These are phyloP conservation scores for Cetonia aurata DNA, from an alignment of 2,888 invertebrate genomes.

Conservation along the genomic window DNA sequence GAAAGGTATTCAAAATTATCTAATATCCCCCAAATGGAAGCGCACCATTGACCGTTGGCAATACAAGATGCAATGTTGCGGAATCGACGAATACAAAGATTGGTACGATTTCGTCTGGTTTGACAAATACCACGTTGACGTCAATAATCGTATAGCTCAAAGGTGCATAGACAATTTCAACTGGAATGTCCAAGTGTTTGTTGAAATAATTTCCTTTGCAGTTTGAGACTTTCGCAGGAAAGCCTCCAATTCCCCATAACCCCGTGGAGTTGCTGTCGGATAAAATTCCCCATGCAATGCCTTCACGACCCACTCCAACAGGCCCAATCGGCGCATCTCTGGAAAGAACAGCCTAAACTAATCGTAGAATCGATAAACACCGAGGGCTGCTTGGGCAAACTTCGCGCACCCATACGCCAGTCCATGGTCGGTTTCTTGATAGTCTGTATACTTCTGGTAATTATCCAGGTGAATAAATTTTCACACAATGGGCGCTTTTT, in stretches of 20 bases:
- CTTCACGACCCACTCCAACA: slow-evolving; percentile 75
- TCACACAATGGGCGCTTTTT: background rate
- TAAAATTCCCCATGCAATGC: slow-evolving; percentile 71
- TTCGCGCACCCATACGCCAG: slow-evolving; percentile 59
- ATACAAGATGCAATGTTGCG: slow-evolving; percentile 70
- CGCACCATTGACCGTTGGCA: slow-evolving; percentile 71
- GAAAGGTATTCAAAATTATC: slow-evolving; percentile 71
- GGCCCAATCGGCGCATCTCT: slow-evolving; percentile 59
- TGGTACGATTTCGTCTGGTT: slow-evolving; percentile 75
- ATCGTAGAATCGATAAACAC: slow-evolving; percentile 61
- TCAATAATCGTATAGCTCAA: slow-evolving; percentile 56
- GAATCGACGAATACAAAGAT: slow-evolving; percentile 69
- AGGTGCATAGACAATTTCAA: slow-evolving; percentile 54
- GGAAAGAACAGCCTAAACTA: slow-evolving; percentile 61
- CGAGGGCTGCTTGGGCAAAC: slow-evolving; percentile 62
- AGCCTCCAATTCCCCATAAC: slow-evolving; percentile 69
- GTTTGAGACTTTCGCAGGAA: slow-evolving; percentile 67
- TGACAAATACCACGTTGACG: slow-evolving; percentile 67
- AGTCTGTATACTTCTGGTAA: slow-evolving; percentile 53
- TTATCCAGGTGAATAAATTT: slow-evolving; percentile 56
- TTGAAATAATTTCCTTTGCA: slow-evolving; percentile 50
- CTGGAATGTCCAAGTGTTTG: no score
- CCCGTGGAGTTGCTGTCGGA: slow-evolving; percentile 74
- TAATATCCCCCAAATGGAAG: slow-evolving; percentile 72
- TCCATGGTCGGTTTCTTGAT: slow-evolving; percentile 57